Evolutionary conservation across 2,888 invertebrate species (phyloP).

Genomic region (Limenitis camilla): DNA sequence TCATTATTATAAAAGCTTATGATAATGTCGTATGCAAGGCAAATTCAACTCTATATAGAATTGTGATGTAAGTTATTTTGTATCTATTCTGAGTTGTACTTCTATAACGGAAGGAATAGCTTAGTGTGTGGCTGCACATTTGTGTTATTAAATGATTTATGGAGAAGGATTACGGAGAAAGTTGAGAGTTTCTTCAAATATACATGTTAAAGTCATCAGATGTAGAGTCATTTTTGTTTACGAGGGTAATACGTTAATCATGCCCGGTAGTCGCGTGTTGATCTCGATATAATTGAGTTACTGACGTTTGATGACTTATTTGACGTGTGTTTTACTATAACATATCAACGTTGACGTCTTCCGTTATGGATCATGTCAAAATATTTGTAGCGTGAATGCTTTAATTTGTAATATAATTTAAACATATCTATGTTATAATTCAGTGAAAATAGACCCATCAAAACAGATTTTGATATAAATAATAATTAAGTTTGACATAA

Average conservation of each 20-base stretch:
- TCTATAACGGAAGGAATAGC: slow-evolving; percentile 63
- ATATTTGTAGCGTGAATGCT: slow-evolving; percentile 28
- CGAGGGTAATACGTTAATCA: slow-evolving; percentile 47
- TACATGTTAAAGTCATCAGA: slow-evolving; percentile 37
- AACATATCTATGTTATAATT: not conserved
- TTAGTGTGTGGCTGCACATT: slow-evolving; percentile 71
- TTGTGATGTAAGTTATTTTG: slow-evolving; percentile 5
- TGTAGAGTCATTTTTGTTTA: slow-evolving; percentile 43
- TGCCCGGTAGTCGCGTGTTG: slow-evolving; percentile 70
- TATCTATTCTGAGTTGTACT: slow-evolving; percentile 9
- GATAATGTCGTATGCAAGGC: not conserved
- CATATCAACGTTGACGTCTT: slow-evolving; percentile 31
- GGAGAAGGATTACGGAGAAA: slow-evolving; percentile 60
- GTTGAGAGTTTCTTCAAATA: slow-evolving; percentile 38
- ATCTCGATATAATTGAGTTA: slow-evolving; percentile 72
- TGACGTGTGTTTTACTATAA: slow-evolving; percentile 60
- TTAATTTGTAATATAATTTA: slow-evolving; percentile 14
- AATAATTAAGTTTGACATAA: too few species aligned
- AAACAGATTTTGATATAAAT: too few species aligned
- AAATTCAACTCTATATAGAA: slow-evolving; percentile 7
- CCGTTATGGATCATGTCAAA: slow-evolving; percentile 31
- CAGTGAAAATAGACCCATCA: not conserved
- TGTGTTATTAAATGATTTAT: slow-evolving; percentile 75
- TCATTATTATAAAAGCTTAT: slow-evolving; percentile 13
- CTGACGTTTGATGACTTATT: slow-evolving; percentile 73